phyloP scores from a whole-genome alignment of 53 echinoderm and acorn worm genomes.

The Mesocentrotus franciscanus region DNA sequence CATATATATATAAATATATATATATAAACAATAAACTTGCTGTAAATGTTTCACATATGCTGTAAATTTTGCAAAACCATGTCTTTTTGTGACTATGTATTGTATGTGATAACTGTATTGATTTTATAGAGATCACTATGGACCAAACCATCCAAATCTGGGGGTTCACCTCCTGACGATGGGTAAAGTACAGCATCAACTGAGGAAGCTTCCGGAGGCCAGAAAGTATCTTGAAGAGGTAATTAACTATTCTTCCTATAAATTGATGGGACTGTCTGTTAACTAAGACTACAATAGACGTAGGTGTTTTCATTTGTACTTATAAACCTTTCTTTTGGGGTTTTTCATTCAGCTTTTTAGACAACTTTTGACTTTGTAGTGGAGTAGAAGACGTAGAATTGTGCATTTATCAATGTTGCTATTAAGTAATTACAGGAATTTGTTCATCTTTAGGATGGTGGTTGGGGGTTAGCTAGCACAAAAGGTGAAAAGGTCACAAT shows the following conservation, averaged over 20 bases:
- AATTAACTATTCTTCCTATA: neutral
- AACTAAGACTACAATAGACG: no score
- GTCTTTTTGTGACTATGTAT: neutral
- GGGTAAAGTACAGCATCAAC: constrained; percentile 47
- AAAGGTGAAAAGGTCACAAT: no score
- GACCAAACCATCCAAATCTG: constrained; percentile 60
- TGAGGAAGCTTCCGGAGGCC: constrained; percentile 39
- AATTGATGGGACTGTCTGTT: no score
- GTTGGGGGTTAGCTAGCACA: fast-evolving
- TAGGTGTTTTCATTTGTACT: neutral
- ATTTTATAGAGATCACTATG: constrained; percentile 55
- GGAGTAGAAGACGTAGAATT: no score
- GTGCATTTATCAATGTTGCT: no score
- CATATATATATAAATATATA: no score
- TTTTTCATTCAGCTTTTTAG: neutral
- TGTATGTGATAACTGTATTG: neutral
- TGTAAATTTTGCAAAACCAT: no score
- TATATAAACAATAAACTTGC: no score
- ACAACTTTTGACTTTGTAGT: no score
- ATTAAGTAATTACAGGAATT: no score
- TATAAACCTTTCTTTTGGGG: neutral
- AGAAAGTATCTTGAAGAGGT: constrained; percentile 24
- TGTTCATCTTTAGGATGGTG: no score
- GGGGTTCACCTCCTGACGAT: constrained; percentile 60
- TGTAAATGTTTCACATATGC: no score